phyloP scores from a whole-genome alignment of 64 coral and sea anemone genomes.

The Platygyra sinensis region DNA sequence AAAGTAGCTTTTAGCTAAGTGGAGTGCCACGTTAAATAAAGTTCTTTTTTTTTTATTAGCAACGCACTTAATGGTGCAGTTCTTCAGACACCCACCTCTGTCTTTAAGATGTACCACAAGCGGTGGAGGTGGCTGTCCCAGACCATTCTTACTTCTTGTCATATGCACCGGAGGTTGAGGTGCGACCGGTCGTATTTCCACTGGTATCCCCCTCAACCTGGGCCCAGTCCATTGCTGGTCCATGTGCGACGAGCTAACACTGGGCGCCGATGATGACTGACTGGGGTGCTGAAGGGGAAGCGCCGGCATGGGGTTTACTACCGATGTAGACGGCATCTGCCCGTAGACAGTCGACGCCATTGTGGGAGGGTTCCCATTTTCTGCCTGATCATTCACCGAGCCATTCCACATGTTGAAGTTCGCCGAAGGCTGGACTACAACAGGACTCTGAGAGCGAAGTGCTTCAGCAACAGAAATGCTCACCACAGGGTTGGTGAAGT shows the following conservation, averaged over 20 bases:
- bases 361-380: constrained; percentile 4
- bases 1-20: too few relatives aligned
- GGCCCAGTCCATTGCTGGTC: constrained; percentile 1
- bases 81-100: constrained; percentile 37
- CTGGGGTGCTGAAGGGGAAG: constrained; percentile 29
- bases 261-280: constrained; percentile 24
- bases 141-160: constrained; percentile 28
- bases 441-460: constrained; percentile 28
- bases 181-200: not conserved
- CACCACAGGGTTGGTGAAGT: constrained; percentile 34
- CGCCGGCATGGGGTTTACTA: not conserved
- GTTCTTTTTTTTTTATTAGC: too few relatives aligned
- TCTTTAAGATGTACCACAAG: constrained; percentile 70
- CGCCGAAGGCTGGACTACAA: constrained; percentile 7
- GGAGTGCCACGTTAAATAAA: too few relatives aligned
- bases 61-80: not conserved
- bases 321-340: not conserved
- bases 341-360: constrained; percentile 14
- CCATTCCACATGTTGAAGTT: constrained; percentile 36
- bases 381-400: constrained; percentile 2
- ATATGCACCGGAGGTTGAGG: constrained; percentile 18
- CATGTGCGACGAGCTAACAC: not conserved
- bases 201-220: not conserved
- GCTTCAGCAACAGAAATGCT: constrained; percentile 30
- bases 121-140: constrained; percentile 27